Percentiles rank a stretch among this genome's conserved stretches.
These are phyloP conservation scores for Papilio dardanus DNA, from an alignment of 1,140 invertebrate genomes.

Conservation along the genomic window DNA sequence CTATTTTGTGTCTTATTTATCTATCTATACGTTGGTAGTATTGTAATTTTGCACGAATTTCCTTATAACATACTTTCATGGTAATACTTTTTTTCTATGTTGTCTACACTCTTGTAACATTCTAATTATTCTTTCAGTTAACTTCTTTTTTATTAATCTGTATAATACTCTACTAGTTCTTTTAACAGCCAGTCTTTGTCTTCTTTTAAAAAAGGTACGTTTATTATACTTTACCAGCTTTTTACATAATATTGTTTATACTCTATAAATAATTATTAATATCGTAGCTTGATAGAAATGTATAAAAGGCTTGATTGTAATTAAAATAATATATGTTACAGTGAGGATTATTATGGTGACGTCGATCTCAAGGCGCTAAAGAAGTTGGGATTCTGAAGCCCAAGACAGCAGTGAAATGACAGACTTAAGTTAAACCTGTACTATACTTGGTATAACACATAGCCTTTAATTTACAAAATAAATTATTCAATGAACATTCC, in stretches of 20 bases:
- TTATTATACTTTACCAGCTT: not conserved
- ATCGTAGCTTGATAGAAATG: not conserved
- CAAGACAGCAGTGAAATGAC: slow-evolving; percentile 74
- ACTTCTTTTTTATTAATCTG: slow-evolving; percentile 58
- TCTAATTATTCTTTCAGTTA: slow-evolving; percentile 69
- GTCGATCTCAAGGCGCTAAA: slow-evolving; percentile 91
- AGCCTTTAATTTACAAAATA: slow-evolving; percentile 53
- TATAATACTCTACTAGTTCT: slow-evolving; percentile 51
- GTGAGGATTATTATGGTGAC: slow-evolving; percentile 93
- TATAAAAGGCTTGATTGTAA: not conserved
- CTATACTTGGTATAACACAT: slow-evolving; percentile 62
- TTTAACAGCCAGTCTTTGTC: slow-evolving; percentile 46
- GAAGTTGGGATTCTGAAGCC: slow-evolving; percentile 88
- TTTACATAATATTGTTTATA: not conserved
- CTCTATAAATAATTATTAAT: not conserved
- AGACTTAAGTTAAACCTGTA: slow-evolving; percentile 76
- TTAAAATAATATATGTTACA: slow-evolving; percentile 78
- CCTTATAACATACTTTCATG: slow-evolving; percentile 69
- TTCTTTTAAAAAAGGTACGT: slow-evolving; percentile 25
- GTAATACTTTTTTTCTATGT: slow-evolving; percentile 65
- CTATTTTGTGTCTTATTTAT: slow-evolving; percentile 66
- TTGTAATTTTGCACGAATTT: slow-evolving; percentile 68
- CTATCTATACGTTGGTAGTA: slow-evolving; percentile 55
- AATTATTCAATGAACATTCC: slow-evolving; percentile 30
- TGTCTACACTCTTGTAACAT: slow-evolving; percentile 62